Conservation (phyloP, 2,888 invertebrate species). For the Microdon myrmicae region DNA sequence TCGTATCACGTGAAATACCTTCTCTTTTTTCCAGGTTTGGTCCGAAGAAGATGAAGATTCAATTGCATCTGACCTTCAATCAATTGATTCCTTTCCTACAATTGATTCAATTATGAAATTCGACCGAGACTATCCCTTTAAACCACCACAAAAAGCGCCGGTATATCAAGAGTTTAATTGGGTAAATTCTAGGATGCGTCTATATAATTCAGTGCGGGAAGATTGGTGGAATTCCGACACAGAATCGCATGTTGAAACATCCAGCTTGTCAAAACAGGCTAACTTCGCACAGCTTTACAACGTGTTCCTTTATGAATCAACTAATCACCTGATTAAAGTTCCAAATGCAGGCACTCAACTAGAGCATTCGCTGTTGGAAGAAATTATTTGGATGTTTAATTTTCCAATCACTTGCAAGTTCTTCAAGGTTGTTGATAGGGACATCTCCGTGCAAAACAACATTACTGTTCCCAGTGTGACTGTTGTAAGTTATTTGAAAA, state of each 20-base stretch:
- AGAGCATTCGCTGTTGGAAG: conserved; percentile 62
- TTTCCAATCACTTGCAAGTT: conserved; percentile 59
- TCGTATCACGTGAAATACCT: neutral
- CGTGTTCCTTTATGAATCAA: conserved; percentile 54
- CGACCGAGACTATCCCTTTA: neutral
- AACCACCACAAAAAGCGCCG: conserved; percentile 55
- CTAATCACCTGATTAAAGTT: conserved; percentile 53
- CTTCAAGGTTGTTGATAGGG: conserved; percentile 55
- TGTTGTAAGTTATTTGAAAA: conserved; percentile 60
- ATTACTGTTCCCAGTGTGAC: conserved; percentile 61
- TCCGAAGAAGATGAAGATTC: conserved; percentile 54
- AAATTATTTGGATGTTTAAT: conserved; percentile 65
- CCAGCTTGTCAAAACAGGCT: conserved; percentile 61
- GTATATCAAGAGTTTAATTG: conserved; percentile 55
- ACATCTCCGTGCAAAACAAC: conserved; percentile 56
- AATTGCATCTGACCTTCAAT: neutral
- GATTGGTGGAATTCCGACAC: conserved; percentile 66
- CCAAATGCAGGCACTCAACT: conserved; percentile 57
- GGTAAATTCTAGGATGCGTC: conserved; percentile 58
- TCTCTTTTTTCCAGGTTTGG: conserved; percentile 59
- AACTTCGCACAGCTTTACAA: conserved; percentile 67
- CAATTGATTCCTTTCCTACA: conserved; percentile 17
- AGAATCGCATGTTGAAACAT: conserved; percentile 57
- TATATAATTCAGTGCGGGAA: conserved; percentile 64
- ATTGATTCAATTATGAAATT: conserved; percentile 1